These are phyloP conservation scores for Cryptotis parvus DNA, from an alignment of 2,113 vertebrate species.

Conservation along the genomic window DNA sequence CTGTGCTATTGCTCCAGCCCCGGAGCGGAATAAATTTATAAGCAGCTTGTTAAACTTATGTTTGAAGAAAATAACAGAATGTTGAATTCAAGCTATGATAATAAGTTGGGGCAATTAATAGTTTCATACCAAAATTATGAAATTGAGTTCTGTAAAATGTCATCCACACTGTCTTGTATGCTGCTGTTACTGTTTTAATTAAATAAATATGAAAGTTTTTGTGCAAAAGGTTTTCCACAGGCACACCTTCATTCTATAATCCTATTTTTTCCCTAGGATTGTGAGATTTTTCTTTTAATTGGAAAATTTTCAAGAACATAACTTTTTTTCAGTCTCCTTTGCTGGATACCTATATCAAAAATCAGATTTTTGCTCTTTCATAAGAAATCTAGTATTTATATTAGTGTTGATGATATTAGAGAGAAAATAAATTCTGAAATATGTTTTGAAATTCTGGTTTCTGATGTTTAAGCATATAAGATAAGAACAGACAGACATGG, in stretches of 20 bases:
- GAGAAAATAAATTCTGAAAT: no score
- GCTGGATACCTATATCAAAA: not conserved
- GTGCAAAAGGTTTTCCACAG: no score
- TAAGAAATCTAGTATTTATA: slow-evolving; percentile 6
- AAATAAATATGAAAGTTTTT: not conserved
- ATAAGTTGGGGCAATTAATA: not conserved
- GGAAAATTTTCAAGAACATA: not conserved
- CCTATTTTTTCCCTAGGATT: not conserved
- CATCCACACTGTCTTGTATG: not conserved
- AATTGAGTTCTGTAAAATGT: not conserved
- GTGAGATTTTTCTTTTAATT: not conserved
- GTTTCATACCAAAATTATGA: not conserved
- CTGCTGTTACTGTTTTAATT: not conserved
- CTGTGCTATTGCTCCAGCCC: no score
- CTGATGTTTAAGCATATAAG: no score
- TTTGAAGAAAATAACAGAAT: not conserved
- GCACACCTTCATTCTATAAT: not conserved
- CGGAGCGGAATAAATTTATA: slow-evolving; percentile 11
- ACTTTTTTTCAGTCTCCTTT: not conserved
- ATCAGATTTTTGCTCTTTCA: not conserved
- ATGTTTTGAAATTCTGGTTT: no score
- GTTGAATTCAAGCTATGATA: slow-evolving; percentile 34
- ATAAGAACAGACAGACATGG: no score
- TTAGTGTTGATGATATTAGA: no score
- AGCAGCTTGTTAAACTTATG: not conserved